A percentile compares a stretch with the other conserved stretches of the same genome.
phyloP scores from a whole-genome alignment of 2,797 vertebrate genomes.

The Siniperca scherzeri region DNA sequence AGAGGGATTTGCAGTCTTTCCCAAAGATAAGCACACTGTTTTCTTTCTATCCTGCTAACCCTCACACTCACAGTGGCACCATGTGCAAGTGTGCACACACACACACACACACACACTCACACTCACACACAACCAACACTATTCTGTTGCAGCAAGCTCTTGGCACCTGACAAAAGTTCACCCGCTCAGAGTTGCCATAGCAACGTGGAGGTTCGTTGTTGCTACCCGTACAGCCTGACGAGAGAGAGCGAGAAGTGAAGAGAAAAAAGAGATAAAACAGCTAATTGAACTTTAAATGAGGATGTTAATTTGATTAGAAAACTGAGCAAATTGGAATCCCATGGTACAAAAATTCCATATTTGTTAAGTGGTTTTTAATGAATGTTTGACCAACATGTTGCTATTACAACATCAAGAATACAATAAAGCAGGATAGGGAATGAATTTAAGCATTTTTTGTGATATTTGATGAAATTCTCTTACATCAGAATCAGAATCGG shows the following conservation, averaged over 20 bases:
- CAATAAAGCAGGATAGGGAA: not conserved
- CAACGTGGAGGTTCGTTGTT: constrained; percentile 73
- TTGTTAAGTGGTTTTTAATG: constrained; percentile 26
- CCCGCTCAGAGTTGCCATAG: constrained; percentile 78
- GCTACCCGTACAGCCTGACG: constrained; percentile 62
- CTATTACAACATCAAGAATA: constrained; percentile 22
- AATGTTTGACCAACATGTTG: constrained; percentile 41
- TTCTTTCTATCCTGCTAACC: constrained; percentile 62
- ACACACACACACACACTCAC: constrained; percentile 23
- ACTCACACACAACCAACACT: constrained; percentile 48
- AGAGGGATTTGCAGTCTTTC: constrained; percentile 72
- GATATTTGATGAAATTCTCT: too few species aligned
- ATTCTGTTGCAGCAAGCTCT: constrained; percentile 73
- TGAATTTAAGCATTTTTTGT: too few species aligned
- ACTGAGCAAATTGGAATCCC: constrained; percentile 25
- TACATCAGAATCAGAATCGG: too few species aligned
- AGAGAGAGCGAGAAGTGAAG: constrained; percentile 7
- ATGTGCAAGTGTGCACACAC: constrained; percentile 18
- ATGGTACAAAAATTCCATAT: not conserved
- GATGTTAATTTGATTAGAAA: constrained; percentile 49
- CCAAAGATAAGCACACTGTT: constrained; percentile 71
- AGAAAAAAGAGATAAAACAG: constrained; percentile 12
- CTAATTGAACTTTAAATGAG: constrained; percentile 58
- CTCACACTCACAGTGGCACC: constrained; percentile 38
- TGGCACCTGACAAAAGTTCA: constrained; percentile 83